A percentile compares a stretch with the other conserved stretches of the same genome.
Conservation (phyloP, 2,888 invertebrate genomes). For the Agrenia bidenticulata region DNA sequence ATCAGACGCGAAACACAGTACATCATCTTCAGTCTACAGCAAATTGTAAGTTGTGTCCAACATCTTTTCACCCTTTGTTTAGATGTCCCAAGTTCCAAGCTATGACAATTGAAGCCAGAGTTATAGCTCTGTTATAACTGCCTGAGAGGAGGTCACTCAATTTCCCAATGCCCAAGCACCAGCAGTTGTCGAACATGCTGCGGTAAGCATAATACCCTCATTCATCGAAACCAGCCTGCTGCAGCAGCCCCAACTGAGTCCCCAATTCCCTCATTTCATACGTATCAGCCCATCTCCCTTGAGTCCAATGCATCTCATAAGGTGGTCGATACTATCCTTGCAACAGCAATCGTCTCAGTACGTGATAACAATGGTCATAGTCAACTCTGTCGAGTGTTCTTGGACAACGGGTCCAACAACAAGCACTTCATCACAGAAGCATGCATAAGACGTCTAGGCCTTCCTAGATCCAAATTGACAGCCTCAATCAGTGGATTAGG, state of each 20-base stretch:
- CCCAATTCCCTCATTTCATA: not conserved
- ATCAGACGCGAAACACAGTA: not conserved
- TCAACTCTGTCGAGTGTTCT: conserved; percentile 12
- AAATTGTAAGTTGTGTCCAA: conserved; percentile 12
- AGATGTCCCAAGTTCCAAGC: conserved; percentile 11
- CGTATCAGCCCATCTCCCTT: not conserved
- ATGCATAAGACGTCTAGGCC: conserved; percentile 12
- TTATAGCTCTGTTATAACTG: conserved; percentile 24
- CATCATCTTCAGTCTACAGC: not conserved
- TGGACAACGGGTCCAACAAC: conserved; percentile 27
- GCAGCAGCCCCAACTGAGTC: not conserved
- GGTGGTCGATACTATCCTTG: conserved; percentile 15
- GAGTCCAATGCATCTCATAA: no score
- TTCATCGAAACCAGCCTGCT: conserved; percentile 13
- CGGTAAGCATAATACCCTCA: conserved; percentile 12
- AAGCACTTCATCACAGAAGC: conserved; percentile 26
- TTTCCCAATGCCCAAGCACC: conserved; percentile 1
- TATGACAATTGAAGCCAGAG: not conserved
- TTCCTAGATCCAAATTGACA: not conserved
- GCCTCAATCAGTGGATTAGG: conserved; percentile 15
- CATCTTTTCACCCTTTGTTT: conserved; percentile 11
- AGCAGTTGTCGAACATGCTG: conserved; percentile 13
- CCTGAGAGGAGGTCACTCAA: conserved; percentile 17
- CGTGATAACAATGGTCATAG: not conserved
- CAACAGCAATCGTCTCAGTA: conserved; percentile 27